phyloP scores from a whole-genome alignment of 1,140 invertebrate genomes.

The Callitettix versicolor region DNA sequence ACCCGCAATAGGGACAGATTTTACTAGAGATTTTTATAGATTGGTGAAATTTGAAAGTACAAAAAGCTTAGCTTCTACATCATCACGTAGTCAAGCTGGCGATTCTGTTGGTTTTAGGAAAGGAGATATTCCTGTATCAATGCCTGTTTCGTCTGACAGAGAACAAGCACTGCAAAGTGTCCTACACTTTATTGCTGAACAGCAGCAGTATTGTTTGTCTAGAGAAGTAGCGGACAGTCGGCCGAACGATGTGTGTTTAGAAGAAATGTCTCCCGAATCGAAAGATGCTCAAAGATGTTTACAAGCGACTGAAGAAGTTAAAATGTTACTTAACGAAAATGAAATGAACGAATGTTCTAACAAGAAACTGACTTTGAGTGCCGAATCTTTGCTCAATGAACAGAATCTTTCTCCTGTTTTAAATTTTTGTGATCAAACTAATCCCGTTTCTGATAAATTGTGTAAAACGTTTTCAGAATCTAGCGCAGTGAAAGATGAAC shows the following conservation, averaged over 20 bases:
- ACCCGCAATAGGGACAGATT: conserved; percentile 58
- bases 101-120: conserved; percentile 37
- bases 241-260: conserved; percentile 34
- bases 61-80: conserved; percentile 64
- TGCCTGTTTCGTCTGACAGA: conserved; percentile 34
- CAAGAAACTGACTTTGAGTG: not conserved
- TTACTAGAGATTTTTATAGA: conserved; percentile 63
- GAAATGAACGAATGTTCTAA: conserved; percentile 24
- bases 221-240: conserved; percentile 43
- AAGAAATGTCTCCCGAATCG: conserved; percentile 25
- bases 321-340: conserved; percentile 18
- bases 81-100: conserved; percentile 42
- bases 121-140: conserved; percentile 18
- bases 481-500: too few relatives aligned
- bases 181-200: conserved; percentile 60
- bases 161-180: conserved; percentile 62
- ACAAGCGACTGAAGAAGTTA: conserved; percentile 18
- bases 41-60: conserved; percentile 70
- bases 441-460: too few relatives aligned
- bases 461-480: too few relatives aligned
- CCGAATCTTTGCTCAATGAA: conserved; percentile 5
- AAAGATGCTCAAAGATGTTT: conserved; percentile 21
- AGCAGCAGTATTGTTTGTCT: conserved; percentile 54
- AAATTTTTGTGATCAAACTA: not conserved
- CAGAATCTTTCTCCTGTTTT: not conserved